Evolutionary conservation across 2,113 vertebrate species (phyloP).

Genomic region (Rhinoderma darwinii): DNA sequence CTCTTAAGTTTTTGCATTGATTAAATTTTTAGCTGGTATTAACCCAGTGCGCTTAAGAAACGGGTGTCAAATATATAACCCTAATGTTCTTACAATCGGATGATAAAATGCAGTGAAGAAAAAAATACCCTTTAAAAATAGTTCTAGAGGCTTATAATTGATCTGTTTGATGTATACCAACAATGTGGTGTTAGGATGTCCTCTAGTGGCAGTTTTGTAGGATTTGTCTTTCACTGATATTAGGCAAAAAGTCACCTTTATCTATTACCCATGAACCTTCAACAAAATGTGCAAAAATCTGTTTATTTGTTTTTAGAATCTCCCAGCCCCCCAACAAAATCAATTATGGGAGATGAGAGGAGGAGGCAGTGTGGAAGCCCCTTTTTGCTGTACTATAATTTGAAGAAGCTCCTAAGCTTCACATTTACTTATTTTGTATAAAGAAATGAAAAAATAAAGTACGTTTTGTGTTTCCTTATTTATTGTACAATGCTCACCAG

Average conservation of each 20-base stretch:
- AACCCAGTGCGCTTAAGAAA: conserved; percentile 50
- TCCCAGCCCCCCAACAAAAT: neutral
- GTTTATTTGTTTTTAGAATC: conserved; percentile 12
- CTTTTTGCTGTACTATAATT: conserved; percentile 75
- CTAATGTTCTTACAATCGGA: conserved; percentile 39
- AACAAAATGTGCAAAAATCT: neutral
- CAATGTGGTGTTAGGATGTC: conserved; percentile 45
- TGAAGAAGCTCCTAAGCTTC: conserved; percentile 76
- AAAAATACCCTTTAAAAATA: conserved; percentile 6
- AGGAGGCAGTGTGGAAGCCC: conserved; percentile 32
- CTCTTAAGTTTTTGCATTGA: conserved; percentile 45
- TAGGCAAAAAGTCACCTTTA: conserved; percentile 24
- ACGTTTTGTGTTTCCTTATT: conserved; percentile 85
- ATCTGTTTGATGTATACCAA: conserved; percentile 18
- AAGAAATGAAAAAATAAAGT: conserved; percentile 81
- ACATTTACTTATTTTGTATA: conserved; percentile 88
- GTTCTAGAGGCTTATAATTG: conserved; percentile 33
- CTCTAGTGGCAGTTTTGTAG: conserved; percentile 46
- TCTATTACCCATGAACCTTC: neutral
- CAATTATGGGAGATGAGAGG: conserved; percentile 31
- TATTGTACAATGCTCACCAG: conserved; percentile 74
- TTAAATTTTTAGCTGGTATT: conserved; percentile 50
- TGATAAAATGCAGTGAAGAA: conserved; percentile 25
- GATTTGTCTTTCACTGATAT: conserved; percentile 19
- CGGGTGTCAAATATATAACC: conserved; percentile 41